phyloP scores from a whole-genome alignment of 2,888 invertebrate species.

The Nemotelus pantherinus region DNA sequence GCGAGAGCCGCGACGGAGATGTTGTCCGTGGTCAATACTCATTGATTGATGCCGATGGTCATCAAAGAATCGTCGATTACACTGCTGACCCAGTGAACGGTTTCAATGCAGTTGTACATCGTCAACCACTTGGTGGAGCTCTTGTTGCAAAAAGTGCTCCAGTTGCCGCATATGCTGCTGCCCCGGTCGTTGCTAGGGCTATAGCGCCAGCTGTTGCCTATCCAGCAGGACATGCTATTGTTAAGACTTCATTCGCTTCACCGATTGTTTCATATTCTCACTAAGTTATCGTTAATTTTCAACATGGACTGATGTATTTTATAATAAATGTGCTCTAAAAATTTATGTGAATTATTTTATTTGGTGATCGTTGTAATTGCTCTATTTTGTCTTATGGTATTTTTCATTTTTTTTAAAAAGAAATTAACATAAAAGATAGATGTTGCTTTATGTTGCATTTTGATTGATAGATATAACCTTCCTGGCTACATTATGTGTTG shows the following conservation, averaged over 20 bases:
- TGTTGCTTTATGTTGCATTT: too few relatives aligned
- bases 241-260: slow-evolving; percentile 48
- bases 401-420: too few relatives aligned
- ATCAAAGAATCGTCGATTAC: slow-evolving; percentile 64
- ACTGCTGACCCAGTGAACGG: slow-evolving; percentile 64
- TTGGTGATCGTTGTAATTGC: too few relatives aligned
- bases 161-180: slow-evolving; percentile 45
- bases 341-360: too few relatives aligned
- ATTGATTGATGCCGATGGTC: slow-evolving; percentile 64
- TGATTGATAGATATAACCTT: too few relatives aligned
- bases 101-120: slow-evolving; percentile 64
- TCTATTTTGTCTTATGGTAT: too few relatives aligned
- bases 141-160: slow-evolving; percentile 36
- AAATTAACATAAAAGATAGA: too few relatives aligned
- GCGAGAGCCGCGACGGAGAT: slow-evolving; percentile 64
- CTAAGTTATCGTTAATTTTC: slow-evolving; percentile 26
- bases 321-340: too few relatives aligned
- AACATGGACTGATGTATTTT: not conserved
- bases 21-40: slow-evolving; percentile 65
- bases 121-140: slow-evolving; percentile 49
- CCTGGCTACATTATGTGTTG: too few relatives aligned
- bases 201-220: slow-evolving; percentile 16
- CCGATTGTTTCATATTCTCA: slow-evolving; percentile 47
- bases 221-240: slow-evolving; percentile 34
- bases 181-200: slow-evolving; percentile 14